Conservation (phyloP, 2,888 invertebrate species). For the Vannuccia rotundouncinata region DNA sequence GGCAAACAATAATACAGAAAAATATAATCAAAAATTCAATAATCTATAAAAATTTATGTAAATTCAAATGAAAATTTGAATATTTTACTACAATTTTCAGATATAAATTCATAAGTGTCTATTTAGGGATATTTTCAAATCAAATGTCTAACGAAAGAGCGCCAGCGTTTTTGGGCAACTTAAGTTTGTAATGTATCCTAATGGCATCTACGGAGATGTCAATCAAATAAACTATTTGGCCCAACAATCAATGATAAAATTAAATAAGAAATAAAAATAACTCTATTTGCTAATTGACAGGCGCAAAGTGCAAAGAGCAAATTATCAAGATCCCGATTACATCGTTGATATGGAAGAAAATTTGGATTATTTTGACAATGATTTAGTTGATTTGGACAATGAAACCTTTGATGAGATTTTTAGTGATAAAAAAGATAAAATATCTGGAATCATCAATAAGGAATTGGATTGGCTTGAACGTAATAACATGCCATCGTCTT, state of each 20-base stretch:
- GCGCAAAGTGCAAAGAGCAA: too few relatives aligned
- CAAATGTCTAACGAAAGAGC: constrained; percentile 23
- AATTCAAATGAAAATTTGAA: neutral
- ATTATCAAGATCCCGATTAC: constrained; percentile 20
- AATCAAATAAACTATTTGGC: constrained; percentile 23
- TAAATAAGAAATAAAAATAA: too few relatives aligned
- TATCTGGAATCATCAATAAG: constrained; percentile 18
- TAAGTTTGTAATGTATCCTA: constrained; percentile 18
- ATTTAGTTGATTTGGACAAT: constrained; percentile 19
- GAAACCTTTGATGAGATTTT: constrained; percentile 18
- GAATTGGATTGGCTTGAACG: neutral
- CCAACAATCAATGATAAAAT: constrained; percentile 16
- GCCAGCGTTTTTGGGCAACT: constrained; percentile 14
- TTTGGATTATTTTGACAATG: constrained; percentile 8
- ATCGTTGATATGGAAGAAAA: constrained; percentile 20
- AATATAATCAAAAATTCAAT: constrained; percentile 13
- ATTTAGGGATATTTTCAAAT: neutral
- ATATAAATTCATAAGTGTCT: neutral
- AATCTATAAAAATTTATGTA: constrained; percentile 4
- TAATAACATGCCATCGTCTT: neutral
- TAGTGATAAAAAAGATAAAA: constrained; percentile 10
- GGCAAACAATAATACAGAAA: constrained; percentile 15
- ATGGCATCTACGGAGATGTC: constrained; percentile 17
- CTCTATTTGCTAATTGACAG: too few relatives aligned
- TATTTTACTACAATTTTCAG: constrained; percentile 19